A percentile compares a stretch with the other conserved stretches of the same genome.
Conservation (phyloP, 2,797 vertebrate genomes). For the Gorsachius magnificus region DNA sequence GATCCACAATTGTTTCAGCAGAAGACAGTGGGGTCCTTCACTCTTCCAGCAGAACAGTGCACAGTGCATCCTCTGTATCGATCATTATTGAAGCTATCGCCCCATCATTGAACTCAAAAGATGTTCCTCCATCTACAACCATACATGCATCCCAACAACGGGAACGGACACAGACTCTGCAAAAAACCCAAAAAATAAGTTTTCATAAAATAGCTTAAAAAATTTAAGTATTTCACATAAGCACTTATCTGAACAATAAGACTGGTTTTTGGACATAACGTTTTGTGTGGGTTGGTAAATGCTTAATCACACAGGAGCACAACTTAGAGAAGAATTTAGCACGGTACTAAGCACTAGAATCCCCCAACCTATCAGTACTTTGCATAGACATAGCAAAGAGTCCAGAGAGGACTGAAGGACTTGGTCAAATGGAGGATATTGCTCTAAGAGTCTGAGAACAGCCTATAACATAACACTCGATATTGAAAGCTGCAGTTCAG, state of each 20-base stretch:
- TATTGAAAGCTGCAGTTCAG: background rate
- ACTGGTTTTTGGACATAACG: background rate
- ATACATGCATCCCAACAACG: slow-evolving; percentile 98
- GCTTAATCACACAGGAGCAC: background rate
- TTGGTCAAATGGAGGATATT: background rate
- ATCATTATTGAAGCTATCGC: slow-evolving; percentile 91
- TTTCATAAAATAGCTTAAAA: background rate
- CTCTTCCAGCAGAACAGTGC: slow-evolving; percentile 87
- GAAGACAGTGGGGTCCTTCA: slow-evolving; percentile 54
- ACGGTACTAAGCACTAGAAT: background rate
- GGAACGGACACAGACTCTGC: slow-evolving; percentile 91
- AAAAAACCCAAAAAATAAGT: background rate
- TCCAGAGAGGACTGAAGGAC: background rate
- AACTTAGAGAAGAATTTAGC: background rate
- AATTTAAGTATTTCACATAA: background rate
- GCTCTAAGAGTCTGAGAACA: background rate
- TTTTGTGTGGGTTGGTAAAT: background rate
- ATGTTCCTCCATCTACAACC: slow-evolving; percentile 97
- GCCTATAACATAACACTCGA: background rate
- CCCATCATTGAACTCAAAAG: slow-evolving; percentile 98
- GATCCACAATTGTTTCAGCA: slow-evolving; percentile 31
- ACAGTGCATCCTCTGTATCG: slow-evolving; percentile 86
- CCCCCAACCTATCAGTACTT: background rate
- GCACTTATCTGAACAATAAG: background rate
- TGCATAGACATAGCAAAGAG: background rate